Evolutionary conservation across 2,888 invertebrate genomes (phyloP), one percentile per base, ranked within the genome.

Genomic region (Orthosia gothica): DNA sequence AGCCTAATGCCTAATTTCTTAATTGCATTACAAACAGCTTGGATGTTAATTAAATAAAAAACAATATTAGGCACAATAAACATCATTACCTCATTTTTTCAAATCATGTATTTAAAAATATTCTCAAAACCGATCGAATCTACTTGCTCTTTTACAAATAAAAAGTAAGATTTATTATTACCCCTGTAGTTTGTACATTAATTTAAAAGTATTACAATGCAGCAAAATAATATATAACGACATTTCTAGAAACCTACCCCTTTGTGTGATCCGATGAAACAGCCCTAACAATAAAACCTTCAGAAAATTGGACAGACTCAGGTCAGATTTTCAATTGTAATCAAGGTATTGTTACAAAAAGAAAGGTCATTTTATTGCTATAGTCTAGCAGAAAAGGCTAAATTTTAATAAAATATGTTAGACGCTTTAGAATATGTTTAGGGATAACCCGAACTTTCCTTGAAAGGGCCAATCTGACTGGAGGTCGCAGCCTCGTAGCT

Each of bases 261-360:
- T 76, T 81, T 79, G 50, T 82, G 63, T 57, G 26, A 74, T 71
- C 50, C 54, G 20, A 58, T 63, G 80, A 74, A 66, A 63, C 55
- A 70, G 68, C 67, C 50, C 61, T 55, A 62, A 74, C 57, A 83
- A 81, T 70, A 74, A 67, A 65, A 66, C 70, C 74, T 79, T 83
- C 59, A 69, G 54, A 79, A 74, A 82, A 79, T 81, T 71, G 74
- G 61, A 59, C 68, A 70, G 66, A 68, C 40, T 70, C n/a, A n/a
- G n/a, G n/a, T 59, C 64, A 58, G 83, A 74, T 68, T 79, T 80
- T 73, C 79, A 82, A 73, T 81, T 71, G 65, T 82, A 83, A 82
- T 79, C 80, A 83, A 79, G 67, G 70, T 71, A 81, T 81, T 70
- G 58, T 65, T 62, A 58, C 40, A 68, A 83, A 79, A 79, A 72